A percentile compares a stretch with the other conserved stretches of the same genome.
Conservation (phyloP, 2,113 vertebrate genomes). For the Microtus montanus region DNA sequence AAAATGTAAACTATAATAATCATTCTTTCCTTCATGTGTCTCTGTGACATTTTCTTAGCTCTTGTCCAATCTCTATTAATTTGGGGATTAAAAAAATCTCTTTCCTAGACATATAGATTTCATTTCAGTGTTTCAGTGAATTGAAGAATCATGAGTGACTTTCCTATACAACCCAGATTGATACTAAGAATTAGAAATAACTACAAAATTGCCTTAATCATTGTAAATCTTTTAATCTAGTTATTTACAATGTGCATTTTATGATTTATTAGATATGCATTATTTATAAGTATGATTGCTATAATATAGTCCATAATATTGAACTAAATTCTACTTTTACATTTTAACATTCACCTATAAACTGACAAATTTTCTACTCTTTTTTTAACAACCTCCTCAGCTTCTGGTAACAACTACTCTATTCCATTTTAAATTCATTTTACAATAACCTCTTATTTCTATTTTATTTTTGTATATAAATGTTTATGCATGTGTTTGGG, state of each 20-base stretch:
- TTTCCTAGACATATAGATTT: neutral
- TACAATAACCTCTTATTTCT: neutral
- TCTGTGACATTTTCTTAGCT: neutral
- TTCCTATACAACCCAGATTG: accelerated
- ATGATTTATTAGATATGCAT: neutral
- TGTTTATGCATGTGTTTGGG: neutral
- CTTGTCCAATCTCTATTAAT: neutral
- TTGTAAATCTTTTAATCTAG: neutral
- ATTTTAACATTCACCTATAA: neutral
- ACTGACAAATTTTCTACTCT: neutral
- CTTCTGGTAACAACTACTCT: neutral
- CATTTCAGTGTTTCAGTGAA: neutral
- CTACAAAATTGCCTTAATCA: neutral
- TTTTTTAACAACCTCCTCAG: neutral
- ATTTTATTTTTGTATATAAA: neutral
- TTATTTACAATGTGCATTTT: neutral
- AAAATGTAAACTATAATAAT: neutral
- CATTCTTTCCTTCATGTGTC: neutral
- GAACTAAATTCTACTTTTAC: neutral
- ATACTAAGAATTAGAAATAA: neutral
- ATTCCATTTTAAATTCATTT: neutral
- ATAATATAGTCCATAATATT: neutral
- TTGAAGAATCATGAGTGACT: neutral
- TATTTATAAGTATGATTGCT: neutral
- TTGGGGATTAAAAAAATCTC: neutral